Percentiles rank a stretch among this genome's conserved stretches.
phyloP scores from a whole-genome alignment of 2,888 invertebrate genomes.

The Hirtodrosophila cameraria region DNA sequence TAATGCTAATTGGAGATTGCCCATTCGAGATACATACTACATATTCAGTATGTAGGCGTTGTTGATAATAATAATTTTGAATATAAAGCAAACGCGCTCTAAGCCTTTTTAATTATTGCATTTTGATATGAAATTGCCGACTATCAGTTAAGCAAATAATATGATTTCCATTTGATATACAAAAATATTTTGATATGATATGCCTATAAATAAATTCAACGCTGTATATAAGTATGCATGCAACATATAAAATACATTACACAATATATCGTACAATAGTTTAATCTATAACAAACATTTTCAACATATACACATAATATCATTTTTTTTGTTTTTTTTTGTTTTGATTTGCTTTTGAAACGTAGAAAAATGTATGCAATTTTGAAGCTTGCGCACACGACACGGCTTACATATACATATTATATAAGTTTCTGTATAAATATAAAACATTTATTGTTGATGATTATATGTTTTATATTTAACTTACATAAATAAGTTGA shows the following conservation, averaged over 20 bases:
- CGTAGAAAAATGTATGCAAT: constrained; percentile 28
- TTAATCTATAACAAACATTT: constrained; percentile 63
- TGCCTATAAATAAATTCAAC: constrained; percentile 77
- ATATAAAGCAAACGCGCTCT: constrained; percentile 42
- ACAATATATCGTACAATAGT: constrained; percentile 29
- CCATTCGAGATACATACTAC: constrained; percentile 57
- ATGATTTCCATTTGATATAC: constrained; percentile 54
- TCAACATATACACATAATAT: constrained; percentile 66
- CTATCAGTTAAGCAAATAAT: constrained; percentile 59
- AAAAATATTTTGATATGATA: constrained; percentile 66
- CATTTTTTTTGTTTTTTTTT: constrained; percentile 15
- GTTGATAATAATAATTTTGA: constrained; percentile 18
- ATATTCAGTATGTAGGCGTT: constrained; percentile 27
- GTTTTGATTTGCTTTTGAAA: constrained; percentile 30
- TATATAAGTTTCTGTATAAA: constrained; percentile 40
- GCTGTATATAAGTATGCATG: constrained; percentile 45
- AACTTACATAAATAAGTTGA: constrained; percentile 43
- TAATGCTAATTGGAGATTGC: constrained; percentile 68
- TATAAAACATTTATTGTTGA: constrained; percentile 65
- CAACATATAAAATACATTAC: constrained; percentile 26
- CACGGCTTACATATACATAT: constrained; percentile 29
- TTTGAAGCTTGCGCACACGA: constrained; percentile 63
- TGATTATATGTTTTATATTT: constrained; percentile 2
- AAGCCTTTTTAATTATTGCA: constrained; percentile 40
- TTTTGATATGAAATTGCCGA: constrained; percentile 66